phyloP scores from a whole-genome alignment of 1,140 invertebrate genomes.

The Riptortus pedestris region DNA sequence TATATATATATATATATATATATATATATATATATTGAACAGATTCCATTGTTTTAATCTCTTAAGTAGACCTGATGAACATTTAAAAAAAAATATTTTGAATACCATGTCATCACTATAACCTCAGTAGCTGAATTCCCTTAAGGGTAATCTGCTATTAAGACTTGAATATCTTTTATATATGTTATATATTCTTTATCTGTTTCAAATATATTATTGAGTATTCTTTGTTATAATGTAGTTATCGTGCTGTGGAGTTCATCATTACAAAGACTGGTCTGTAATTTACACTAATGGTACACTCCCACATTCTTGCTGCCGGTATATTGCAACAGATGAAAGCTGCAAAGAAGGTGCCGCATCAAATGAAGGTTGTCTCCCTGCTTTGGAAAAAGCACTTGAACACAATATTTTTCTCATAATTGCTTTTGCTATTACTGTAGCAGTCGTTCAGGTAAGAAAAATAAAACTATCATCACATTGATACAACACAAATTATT shows the following conservation, averaged over 20 bases:
- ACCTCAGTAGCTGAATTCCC: no score
- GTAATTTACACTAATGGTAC: constrained; percentile 42
- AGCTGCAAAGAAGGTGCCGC: constrained; percentile 42
- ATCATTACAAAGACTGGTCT: constrained; percentile 54
- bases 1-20: no score
- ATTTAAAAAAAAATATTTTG: no score
- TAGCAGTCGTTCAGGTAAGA: constrained; percentile 63
- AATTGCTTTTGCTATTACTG: constrained; percentile 63
- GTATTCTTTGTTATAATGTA: no score
- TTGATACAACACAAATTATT: not conserved
- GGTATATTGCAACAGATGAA: constrained; percentile 42
- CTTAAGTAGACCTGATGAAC: no score
- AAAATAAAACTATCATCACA: not conserved
- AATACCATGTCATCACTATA: no score
- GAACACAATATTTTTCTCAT: constrained; percentile 58
- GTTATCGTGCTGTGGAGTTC: constrained; percentile 60
- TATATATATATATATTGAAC: no score
- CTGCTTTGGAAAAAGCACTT: constrained; percentile 49
- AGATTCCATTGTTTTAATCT: no score
- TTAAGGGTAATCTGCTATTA: no score
- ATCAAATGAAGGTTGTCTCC: constrained; percentile 51
- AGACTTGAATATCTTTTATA: no score
- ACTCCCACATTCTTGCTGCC: constrained; percentile 59
- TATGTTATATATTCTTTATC: no score
- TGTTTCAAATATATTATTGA: no score